These are phyloP conservation scores for Paracentrotus lividus DNA, from an alignment of 53 echinoderm and acorn worm species.

Conservation along the genomic window DNA sequence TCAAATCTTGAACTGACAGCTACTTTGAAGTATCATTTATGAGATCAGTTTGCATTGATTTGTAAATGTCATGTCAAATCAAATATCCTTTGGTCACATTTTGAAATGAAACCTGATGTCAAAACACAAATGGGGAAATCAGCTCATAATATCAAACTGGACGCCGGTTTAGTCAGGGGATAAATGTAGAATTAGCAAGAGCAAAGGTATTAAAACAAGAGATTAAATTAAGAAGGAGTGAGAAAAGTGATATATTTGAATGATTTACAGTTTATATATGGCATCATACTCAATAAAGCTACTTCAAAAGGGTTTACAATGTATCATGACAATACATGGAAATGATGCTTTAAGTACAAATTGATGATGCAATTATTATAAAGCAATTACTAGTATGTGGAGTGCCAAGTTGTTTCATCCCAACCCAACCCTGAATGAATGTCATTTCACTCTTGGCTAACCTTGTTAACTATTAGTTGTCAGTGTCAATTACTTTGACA, in stretches of 20 bases:
- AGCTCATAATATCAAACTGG: no score
- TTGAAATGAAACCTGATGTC: not conserved
- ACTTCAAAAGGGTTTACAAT: no score
- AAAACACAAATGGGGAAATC: not conserved
- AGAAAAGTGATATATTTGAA: not conserved
- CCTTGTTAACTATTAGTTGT: not conserved
- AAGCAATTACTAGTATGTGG: no score
- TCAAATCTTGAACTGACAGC: not conserved
- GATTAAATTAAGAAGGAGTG: no score
- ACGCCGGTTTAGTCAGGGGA: no score
- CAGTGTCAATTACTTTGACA: not conserved
- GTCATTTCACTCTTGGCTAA: not conserved
- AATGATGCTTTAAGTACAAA: no score
- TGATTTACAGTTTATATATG: no score
- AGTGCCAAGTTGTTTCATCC: not conserved
- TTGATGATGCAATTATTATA: no score
- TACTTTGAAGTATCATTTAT: not conserved
- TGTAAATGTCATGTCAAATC: slow-evolving; percentile 27
- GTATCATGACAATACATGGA: no score
- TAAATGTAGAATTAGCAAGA: no score
- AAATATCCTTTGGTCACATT: not conserved
- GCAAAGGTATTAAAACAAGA: no score
- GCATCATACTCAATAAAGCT: no score
- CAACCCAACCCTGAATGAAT: not conserved
- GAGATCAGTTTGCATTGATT: slow-evolving; percentile 5